A percentile compares a stretch with the other conserved stretches of the same genome.
These are phyloP conservation scores for Zoanthus sociatus DNA, from an alignment of 92 coral and sea anemone genomes.

Conservation along the genomic window DNA sequence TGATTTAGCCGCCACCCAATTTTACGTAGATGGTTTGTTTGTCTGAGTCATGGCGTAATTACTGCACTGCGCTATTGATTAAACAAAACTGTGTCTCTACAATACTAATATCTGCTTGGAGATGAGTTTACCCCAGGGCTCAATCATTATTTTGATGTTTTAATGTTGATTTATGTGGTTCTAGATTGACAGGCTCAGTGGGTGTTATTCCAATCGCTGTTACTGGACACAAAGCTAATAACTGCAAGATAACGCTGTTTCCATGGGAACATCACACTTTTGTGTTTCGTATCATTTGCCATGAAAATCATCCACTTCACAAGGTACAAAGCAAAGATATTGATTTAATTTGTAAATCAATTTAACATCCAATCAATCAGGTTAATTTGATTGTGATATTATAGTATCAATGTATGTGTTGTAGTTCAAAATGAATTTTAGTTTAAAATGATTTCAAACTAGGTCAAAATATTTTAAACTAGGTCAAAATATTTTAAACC, in stretches of 20 bases:
- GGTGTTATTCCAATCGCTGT: constrained; percentile 59
- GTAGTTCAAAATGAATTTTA: too few species aligned
- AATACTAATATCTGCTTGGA: too few species aligned
- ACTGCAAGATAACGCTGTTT: constrained; percentile 57
- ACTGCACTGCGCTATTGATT: too few species aligned
- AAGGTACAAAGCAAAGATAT: constrained; percentile 48
- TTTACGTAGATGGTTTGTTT: too few species aligned
- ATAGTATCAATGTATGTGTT: too few species aligned
- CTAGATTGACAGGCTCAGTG: constrained; percentile 55
- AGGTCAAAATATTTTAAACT: too few species aligned
- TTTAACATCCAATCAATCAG: neutral
- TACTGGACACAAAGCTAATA: constrained; percentile 34
- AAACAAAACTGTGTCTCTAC: too few species aligned
- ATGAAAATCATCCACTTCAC: constrained; percentile 63
- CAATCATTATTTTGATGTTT: neutral
- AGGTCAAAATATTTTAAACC: too few species aligned
- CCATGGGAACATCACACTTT: constrained; percentile 89
- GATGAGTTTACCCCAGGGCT: too few species aligned
- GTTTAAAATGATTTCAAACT: too few species aligned
- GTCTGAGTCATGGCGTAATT: too few species aligned
- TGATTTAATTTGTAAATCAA: neutral
- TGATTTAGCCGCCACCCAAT: too few species aligned
- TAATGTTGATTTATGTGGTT: neutral
- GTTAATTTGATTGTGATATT: neutral
- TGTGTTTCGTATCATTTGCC: constrained; percentile 74